Conservation (phyloP, 2,113 vertebrate genomes). For the Lepus europaeus region DNA sequence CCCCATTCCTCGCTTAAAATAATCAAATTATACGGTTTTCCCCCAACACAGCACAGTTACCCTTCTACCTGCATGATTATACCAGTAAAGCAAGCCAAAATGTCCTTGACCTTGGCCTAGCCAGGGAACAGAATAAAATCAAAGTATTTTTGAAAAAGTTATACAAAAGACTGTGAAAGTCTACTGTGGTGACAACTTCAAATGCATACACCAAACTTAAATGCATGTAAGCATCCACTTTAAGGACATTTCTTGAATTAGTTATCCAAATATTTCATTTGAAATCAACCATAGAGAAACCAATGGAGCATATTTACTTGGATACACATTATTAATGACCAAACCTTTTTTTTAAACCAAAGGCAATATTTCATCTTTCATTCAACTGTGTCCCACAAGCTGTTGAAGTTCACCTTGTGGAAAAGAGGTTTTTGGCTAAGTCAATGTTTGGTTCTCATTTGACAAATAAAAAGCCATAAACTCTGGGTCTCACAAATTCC, state of each 20-base stretch:
- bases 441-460: not conserved
- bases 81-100: not conserved
- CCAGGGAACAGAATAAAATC: not conserved
- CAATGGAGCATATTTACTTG: constrained; percentile 1
- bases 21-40: not conserved
- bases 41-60: not conserved
- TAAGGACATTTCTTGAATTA: not conserved
- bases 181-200: not conserved
- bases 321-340: constrained; percentile 25
- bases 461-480: not conserved
- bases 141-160: constrained; percentile 11
- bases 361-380: constrained; percentile 43
- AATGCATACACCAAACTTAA: not conserved
- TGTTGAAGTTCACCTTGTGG: not conserved
- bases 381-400: constrained; percentile 4
- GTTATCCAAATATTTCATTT: constrained; percentile 30
- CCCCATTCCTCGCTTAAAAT: not conserved
- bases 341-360: not conserved
- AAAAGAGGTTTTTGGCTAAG: constrained; percentile 46
- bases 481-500: not conserved
- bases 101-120: not conserved
- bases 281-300: constrained; percentile 45
- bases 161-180: not conserved
- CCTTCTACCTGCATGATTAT: not conserved
- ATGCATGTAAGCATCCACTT: not conserved